Conservation (phyloP, 2,888 invertebrate genomes). For the Metacarcinus magister region DNA sequence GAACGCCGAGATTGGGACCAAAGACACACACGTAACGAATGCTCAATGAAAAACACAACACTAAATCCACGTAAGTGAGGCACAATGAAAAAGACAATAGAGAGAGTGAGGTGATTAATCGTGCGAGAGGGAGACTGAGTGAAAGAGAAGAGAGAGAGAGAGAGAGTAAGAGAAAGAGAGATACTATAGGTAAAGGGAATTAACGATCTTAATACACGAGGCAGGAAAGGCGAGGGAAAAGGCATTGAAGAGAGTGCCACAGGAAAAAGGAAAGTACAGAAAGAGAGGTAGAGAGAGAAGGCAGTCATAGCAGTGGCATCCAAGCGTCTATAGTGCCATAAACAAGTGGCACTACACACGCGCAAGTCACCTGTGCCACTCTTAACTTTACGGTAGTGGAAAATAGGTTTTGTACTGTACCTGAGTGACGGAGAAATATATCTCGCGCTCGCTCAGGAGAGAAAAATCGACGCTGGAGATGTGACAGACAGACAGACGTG, state of each 20-base stretch:
- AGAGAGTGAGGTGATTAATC: neutral
- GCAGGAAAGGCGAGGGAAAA: neutral
- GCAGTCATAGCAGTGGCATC: neutral
- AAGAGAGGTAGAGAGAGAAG: constrained; percentile 52
- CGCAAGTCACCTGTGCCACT: neutral
- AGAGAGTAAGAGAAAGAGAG: constrained; percentile 60
- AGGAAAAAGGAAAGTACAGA: neutral
- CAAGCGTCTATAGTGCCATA: neutral
- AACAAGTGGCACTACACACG: neutral
- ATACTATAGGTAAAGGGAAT: neutral
- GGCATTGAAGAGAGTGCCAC: neutral
- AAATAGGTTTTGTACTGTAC: constrained; percentile 47
- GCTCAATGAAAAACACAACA: neutral
- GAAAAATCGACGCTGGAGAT: neutral
- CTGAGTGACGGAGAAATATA: neutral
- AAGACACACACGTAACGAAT: neutral
- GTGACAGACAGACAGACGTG: neutral
- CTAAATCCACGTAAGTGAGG: constrained; percentile 35
- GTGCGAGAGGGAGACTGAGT: constrained; percentile 52
- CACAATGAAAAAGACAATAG: neutral
- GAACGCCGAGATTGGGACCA: neutral
- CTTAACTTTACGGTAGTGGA: constrained; percentile 48
- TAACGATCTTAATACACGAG: neutral
- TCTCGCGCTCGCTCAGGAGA: neutral
- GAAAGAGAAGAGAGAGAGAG: constrained; percentile 69